These are phyloP conservation scores for Oncorhynchus masou DNA, from an alignment of 2,113 vertebrate genomes.

Conservation along the genomic window DNA sequence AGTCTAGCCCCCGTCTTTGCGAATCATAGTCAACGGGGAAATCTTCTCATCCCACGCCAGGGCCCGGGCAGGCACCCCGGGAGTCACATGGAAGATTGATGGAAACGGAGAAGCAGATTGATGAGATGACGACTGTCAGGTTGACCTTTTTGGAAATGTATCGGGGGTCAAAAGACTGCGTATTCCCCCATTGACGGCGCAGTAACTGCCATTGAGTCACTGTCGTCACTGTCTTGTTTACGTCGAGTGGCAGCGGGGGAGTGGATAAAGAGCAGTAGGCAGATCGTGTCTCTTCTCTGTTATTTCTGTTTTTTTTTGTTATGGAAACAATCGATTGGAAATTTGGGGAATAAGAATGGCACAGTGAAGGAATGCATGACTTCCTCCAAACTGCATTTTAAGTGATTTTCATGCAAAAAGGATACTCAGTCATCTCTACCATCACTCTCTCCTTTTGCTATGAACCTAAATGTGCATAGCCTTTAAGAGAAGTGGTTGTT, in stretches of 20 bases:
- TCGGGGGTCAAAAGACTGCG: conserved; percentile 69
- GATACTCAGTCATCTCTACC: too few species aligned
- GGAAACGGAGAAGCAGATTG: conserved; percentile 58
- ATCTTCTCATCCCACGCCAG: conserved; percentile 10
- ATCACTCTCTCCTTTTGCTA: too few species aligned
- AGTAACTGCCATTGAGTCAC: conserved; percentile 55
- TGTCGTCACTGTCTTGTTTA: conserved; percentile 66
- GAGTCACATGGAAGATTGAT: conserved; percentile 51
- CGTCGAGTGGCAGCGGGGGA: conserved; percentile 63
- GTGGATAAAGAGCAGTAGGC: conserved; percentile 65
- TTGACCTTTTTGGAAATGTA: conserved; percentile 81
- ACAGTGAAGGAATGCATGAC: background rate
- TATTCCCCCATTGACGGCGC: conserved; percentile 47
- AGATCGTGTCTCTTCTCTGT: conserved; percentile 69
- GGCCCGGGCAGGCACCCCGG: conserved; percentile 42
- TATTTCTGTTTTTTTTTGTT: conserved; percentile 65
- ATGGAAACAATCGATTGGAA: conserved; percentile 63
- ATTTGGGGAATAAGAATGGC: conserved; percentile 48
- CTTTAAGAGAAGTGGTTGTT: too few species aligned
- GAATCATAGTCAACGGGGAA: background rate
- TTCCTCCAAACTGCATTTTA: background rate
- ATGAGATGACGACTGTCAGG: conserved; percentile 72
- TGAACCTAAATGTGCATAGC: too few species aligned
- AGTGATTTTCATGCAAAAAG: too few species aligned
- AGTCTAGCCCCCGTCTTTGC: background rate